Conservation (phyloP, 1,140 invertebrate genomes). For the Aphelenchoides avenae region DNA sequence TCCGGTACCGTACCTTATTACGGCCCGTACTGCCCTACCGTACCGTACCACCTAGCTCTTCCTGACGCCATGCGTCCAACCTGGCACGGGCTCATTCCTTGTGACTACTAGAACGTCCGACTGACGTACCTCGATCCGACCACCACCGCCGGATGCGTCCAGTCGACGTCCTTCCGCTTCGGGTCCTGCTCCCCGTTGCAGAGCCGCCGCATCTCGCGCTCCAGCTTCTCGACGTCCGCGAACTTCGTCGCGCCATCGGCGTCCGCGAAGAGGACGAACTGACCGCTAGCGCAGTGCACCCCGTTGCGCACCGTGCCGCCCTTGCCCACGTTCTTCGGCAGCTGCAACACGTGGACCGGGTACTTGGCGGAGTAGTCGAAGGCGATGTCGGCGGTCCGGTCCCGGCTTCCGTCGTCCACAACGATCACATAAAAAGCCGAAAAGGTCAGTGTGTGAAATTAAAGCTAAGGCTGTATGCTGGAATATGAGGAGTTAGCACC, state of each 20-base stretch:
- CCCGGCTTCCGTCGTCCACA: slow-evolving; percentile 55
- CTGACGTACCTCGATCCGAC: slow-evolving; percentile 53
- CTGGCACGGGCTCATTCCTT: too few species aligned
- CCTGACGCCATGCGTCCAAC: too few species aligned
- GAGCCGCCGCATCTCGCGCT: slow-evolving; percentile 62
- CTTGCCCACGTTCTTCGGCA: slow-evolving; percentile 51
- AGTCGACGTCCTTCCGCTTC: slow-evolving; percentile 30
- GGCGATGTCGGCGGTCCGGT: slow-evolving; percentile 48
- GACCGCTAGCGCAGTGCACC: slow-evolving; percentile 78
- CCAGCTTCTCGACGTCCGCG: slow-evolving; percentile 80
- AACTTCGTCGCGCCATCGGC: slow-evolving; percentile 98
- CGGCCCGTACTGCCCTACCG: too few species aligned
- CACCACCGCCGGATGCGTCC: slow-evolving; percentile 48
- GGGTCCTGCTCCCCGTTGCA: slow-evolving; percentile 11
- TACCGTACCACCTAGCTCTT: too few species aligned
- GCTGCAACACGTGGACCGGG: slow-evolving; percentile 39
- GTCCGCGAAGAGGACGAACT: slow-evolving; percentile 90
- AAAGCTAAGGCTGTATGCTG: too few species aligned
- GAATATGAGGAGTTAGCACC: too few species aligned
- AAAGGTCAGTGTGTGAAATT: background rate
- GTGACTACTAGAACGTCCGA: too few species aligned
- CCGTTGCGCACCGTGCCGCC: slow-evolving; percentile 68
- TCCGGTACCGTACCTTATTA: too few species aligned
- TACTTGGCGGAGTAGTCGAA: slow-evolving; percentile 17
- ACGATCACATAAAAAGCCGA: slow-evolving; percentile 43